A percentile compares a stretch with the other conserved stretches of the same genome.
Conservation (phyloP, 1,140 invertebrate species). For the Reticulitermes speratus region DNA sequence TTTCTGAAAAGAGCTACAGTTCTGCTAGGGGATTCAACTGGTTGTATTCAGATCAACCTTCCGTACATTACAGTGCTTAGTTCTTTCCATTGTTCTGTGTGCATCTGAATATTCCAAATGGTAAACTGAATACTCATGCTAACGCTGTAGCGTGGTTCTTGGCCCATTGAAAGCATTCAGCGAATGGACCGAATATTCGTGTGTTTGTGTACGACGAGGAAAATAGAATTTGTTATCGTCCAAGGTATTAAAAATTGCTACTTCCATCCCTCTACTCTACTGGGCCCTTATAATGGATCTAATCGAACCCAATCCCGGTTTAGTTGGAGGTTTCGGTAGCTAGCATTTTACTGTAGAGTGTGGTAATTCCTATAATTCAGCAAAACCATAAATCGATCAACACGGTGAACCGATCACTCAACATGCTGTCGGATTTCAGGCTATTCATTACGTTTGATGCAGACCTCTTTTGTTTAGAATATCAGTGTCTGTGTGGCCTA, state of each 20-base stretch:
- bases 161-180: background rate
- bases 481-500: no score
- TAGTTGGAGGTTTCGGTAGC: background rate
- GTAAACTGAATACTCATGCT: background rate
- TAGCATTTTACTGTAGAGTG: background rate
- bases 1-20: no score
- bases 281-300: no score
- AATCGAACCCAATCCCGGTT: background rate
- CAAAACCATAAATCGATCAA: background rate
- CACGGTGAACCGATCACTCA: background rate
- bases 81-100: background rate
- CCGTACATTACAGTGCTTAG: background rate
- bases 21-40: no score
- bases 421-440: no score
- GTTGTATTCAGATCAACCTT: background rate
- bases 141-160: no score
- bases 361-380: background rate
- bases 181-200: background rate
- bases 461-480: no score
- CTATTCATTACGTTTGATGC: background rate
- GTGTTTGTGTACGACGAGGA: background rate
- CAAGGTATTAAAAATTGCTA: background rate
- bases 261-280: background rate
- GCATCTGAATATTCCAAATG: background rate
- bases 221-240: background rate